phyloP scores from a whole-genome alignment of 2,888 invertebrate genomes.

The Drosophila dives region DNA sequence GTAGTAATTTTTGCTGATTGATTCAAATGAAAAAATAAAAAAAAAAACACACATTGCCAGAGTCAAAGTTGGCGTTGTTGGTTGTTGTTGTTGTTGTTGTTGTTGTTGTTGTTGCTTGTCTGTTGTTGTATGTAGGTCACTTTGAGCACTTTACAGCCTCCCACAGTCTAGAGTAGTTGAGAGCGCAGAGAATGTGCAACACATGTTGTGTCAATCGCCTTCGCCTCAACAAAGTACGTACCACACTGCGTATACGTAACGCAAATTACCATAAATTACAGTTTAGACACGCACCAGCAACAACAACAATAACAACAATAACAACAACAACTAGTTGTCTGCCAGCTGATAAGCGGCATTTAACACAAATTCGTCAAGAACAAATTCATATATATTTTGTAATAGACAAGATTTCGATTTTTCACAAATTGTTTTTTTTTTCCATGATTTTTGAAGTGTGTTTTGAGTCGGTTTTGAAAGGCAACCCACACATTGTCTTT shows the following conservation, averaged over 20 bases:
- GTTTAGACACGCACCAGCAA: conserved; percentile 46
- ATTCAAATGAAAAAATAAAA: conserved; percentile 59
- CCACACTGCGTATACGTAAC: conserved; percentile 78
- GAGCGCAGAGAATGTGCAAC: conserved; percentile 43
- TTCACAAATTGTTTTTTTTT: conserved; percentile 15
- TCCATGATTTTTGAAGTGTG: conserved; percentile 5
- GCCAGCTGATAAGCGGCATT: conserved; percentile 67
- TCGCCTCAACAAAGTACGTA: conserved; percentile 41
- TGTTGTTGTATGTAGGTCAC: conserved; percentile 67
- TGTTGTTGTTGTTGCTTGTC: conserved; percentile 14
- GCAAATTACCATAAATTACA: conserved; percentile 75
- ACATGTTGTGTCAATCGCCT: conserved; percentile 39
- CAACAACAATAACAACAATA: conserved; percentile 4
- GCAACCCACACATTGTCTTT: conserved; percentile 67
- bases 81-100: conserved; percentile 22
- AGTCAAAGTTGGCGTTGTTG: conserved; percentile 42
- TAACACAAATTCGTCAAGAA: conserved; percentile 63
- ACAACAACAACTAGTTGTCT: conserved; percentile 14
- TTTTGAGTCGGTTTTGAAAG: conserved; percentile 49
- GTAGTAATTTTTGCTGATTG: conserved; percentile 73
- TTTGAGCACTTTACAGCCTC: conserved; percentile 69
- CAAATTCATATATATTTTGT: conserved; percentile 44
- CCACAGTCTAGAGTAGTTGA: conserved; percentile 52
- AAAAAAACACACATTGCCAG: conserved; percentile 35
- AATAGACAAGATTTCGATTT: conserved; percentile 43